These are phyloP conservation scores for Steinernema khuongi DNA, from an alignment of 1,140 invertebrate species.

Conservation along the genomic window DNA sequence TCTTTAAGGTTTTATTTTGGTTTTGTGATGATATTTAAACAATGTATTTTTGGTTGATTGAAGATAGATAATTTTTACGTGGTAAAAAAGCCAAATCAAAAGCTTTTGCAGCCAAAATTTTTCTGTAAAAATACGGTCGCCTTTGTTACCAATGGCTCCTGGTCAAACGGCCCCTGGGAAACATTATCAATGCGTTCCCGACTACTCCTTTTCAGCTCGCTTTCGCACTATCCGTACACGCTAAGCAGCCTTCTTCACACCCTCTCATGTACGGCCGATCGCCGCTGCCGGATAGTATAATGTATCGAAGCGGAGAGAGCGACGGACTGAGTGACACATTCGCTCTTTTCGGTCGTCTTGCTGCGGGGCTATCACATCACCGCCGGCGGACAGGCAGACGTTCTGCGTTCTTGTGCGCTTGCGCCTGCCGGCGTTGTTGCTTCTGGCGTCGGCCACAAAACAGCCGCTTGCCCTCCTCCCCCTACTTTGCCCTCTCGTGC, in stretches of 20 bases:
- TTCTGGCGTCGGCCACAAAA: background rate
- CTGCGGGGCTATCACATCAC: slow-evolving; percentile 9
- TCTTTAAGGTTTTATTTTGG: too few species aligned
- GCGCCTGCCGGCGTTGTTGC: background rate
- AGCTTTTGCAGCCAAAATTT: too few species aligned
- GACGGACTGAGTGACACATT: background rate
- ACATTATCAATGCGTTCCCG: too few species aligned
- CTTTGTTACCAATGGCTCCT: too few species aligned
- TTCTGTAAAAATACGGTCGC: too few species aligned
- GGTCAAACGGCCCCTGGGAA: too few species aligned
- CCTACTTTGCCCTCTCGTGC: background rate
- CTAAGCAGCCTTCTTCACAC: background rate
- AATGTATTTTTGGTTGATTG: too few species aligned
- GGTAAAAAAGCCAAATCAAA: too few species aligned
- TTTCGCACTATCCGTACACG: background rate
- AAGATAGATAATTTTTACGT: too few species aligned
- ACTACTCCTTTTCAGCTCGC: too few species aligned
- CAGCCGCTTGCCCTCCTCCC: background rate
- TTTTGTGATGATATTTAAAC: too few species aligned
- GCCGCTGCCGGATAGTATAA: background rate
- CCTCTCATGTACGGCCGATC: background rate
- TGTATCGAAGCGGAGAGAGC: background rate
- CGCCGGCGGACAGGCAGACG: background rate
- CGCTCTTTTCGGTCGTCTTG: slow-evolving; percentile 11
- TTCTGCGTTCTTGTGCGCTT: background rate